Conservation (phyloP, 2,113 vertebrate genomes). For the Spilogale gracilis region DNA sequence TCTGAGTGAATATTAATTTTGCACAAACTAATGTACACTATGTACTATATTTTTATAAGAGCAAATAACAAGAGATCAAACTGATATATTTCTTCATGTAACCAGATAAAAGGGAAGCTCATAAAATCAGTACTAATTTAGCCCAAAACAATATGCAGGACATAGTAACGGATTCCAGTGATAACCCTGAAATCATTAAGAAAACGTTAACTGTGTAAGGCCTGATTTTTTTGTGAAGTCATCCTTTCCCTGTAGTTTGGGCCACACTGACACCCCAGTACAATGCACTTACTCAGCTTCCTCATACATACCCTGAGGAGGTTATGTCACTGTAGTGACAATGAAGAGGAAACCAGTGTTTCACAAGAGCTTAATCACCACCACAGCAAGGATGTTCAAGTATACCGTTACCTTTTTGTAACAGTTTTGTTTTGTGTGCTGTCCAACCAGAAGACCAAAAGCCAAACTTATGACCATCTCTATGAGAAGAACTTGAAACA, state of each 20-base stretch:
- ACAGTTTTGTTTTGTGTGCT: neutral
- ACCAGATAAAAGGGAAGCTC: neutral
- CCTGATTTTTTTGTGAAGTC: neutral
- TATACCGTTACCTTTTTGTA: neutral
- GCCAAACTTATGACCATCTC: neutral
- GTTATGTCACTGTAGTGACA: neutral
- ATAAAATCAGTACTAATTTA: neutral
- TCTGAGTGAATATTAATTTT: constrained; percentile 22
- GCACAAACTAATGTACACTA: neutral
- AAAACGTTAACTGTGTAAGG: neutral
- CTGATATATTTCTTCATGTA: neutral
- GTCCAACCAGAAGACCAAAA: neutral
- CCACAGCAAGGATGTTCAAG: neutral
- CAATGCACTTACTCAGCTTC: neutral
- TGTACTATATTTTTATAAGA: constrained; percentile 27
- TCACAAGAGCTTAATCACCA: neutral
- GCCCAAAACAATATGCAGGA: neutral
- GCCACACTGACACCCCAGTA: neutral
- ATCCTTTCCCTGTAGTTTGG: neutral
- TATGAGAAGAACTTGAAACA: neutral
- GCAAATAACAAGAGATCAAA: neutral
- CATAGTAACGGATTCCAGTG: neutral
- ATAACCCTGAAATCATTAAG: neutral
- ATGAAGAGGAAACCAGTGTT: neutral
- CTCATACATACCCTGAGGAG: neutral